Evolutionary conservation across 2,888 invertebrate genomes (phyloP).

Genomic region (Petrolisthes manimaculis): DNA sequence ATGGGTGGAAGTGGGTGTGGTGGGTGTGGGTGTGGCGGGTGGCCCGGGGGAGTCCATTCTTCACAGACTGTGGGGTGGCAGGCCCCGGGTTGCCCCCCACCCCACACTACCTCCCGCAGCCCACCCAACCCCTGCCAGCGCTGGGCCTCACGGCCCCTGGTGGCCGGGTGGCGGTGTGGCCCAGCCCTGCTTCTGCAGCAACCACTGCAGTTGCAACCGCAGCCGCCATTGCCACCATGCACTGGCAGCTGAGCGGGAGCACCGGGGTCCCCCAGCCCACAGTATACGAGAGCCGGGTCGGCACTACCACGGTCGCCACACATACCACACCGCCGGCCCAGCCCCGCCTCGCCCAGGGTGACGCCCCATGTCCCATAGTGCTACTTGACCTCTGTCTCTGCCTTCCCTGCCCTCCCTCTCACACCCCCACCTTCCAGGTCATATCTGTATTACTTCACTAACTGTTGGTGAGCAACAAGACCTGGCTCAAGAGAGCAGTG

Average conservation of each 20-base stretch:
- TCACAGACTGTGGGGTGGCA: constrained; percentile 39
- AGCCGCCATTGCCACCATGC: constrained; percentile 31
- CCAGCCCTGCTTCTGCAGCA: background rate
- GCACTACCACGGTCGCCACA: constrained; percentile 50
- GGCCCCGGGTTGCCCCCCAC: constrained; percentile 56
- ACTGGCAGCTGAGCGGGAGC: constrained; percentile 54
- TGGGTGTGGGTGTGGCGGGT: constrained; percentile 56
- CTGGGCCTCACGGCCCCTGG: background rate
- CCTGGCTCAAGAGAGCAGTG: constrained; percentile 16
- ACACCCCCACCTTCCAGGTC: constrained; percentile 14
- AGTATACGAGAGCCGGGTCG: constrained; percentile 64
- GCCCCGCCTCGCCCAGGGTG: constrained; percentile 61
- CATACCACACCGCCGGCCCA: constrained; percentile 61
- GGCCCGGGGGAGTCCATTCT: constrained; percentile 49
- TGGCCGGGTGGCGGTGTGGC: background rate
- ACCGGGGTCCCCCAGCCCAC: constrained; percentile 61
- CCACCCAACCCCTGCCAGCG: constrained; percentile 53
- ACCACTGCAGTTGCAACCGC: background rate
- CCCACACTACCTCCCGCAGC: constrained; percentile 63
- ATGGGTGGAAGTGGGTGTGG: constrained; percentile 60
- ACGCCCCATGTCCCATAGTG: constrained; percentile 61
- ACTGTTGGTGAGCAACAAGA: background rate
- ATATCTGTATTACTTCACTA: background rate
- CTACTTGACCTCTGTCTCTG: constrained; percentile 54
- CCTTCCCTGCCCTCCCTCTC: constrained; percentile 31